These are phyloP conservation scores for Rallus limicola DNA, from an alignment of 2,113 vertebrate genomes.

Conservation along the genomic window DNA sequence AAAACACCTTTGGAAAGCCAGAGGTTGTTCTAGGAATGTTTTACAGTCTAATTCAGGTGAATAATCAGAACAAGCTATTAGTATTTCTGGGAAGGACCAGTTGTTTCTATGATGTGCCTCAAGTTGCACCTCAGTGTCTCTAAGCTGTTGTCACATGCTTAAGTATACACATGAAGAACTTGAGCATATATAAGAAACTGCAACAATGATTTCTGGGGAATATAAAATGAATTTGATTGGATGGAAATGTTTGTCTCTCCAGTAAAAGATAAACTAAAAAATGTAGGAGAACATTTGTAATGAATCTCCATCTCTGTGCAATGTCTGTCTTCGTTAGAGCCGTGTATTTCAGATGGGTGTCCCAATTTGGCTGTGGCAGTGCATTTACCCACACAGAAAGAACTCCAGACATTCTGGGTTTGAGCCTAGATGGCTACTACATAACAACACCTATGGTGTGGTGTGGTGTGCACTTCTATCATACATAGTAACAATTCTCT, in stretches of 20 bases:
- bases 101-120: neutral
- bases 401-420: neutral
- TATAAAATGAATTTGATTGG: neutral
- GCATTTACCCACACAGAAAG: neutral
- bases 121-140: neutral
- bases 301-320: neutral
- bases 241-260: neutral
- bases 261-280: neutral
- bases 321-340: neutral
- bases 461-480: neutral
- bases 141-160: too few relatives aligned
- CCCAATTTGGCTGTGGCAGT: neutral
- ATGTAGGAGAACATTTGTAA: neutral
- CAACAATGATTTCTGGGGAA: neutral
- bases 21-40: neutral
- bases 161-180: neutral
- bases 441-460: neutral
- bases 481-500: neutral
- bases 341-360: neutral
- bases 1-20: neutral
- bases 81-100: neutral
- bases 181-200: neutral
- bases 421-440: neutral
- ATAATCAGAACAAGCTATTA: neutral
- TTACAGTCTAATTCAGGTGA: neutral